Conservation (phyloP, 2,888 invertebrate species). For the Trachelus tabidus region DNA sequence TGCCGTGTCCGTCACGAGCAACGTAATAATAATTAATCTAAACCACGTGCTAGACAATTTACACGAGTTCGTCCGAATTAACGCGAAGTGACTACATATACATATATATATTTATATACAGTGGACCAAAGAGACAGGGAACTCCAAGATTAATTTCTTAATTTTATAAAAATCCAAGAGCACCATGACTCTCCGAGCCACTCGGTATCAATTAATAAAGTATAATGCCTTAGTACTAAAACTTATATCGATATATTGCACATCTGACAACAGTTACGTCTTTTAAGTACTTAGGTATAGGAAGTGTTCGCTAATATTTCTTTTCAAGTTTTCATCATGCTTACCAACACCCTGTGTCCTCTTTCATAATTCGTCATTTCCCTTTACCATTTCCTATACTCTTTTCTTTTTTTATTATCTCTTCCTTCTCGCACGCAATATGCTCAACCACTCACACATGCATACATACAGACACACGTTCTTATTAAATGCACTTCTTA, state of each 20-base stretch:
- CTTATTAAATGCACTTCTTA: not conserved
- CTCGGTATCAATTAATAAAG: constrained; percentile 48
- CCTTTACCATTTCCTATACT: not conserved
- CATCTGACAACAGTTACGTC: constrained; percentile 65
- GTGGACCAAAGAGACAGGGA: constrained; percentile 40
- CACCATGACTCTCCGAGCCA: not conserved
- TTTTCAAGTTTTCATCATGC: constrained; percentile 13
- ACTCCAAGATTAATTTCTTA: not conserved
- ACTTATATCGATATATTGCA: constrained; percentile 65
- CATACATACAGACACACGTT: not conserved
- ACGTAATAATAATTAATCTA: not conserved
- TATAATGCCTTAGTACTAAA: constrained; percentile 53
- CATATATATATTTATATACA: constrained; percentile 57
- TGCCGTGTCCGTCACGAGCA: not conserved
- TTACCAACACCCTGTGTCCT: constrained; percentile 5
- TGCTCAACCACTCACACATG: not conserved
- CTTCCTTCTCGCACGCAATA: not conserved
- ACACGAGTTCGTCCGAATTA: constrained; percentile 21
- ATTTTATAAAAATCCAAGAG: not conserved
- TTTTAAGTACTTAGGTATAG: constrained; percentile 62
- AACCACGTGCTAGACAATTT: constrained; percentile 14
- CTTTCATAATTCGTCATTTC: not conserved
- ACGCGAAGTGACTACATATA: constrained; percentile 34
- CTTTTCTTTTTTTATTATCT: not conserved
- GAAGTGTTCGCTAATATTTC: constrained; percentile 48